Evolutionary conservation across 2,888 invertebrate genomes (phyloP), one percentile per base, ranked within the genome.

Genomic region (Megamerina dolium): DNA sequence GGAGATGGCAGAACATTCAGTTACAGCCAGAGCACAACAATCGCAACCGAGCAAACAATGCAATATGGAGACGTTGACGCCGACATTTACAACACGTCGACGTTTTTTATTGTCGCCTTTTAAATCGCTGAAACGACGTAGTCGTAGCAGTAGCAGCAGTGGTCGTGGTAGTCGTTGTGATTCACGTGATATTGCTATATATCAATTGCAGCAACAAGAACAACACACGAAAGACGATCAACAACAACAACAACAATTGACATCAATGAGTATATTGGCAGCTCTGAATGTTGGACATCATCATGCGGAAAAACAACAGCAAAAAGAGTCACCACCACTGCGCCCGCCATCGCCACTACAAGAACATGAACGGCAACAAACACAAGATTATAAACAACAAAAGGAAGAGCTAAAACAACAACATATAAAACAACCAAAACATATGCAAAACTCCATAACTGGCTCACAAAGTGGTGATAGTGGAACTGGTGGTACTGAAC

Each of bases 61-160:
- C n/a, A n/a, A n/a, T n/a, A 6, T 13, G 21, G 44, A 49, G 14
- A 50, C 50, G 10, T 9, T 52, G 30, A 60, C 63, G 49, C 63
- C 63, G 45, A 62, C 58, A 1, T 35, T 60, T 42, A 57, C 52
- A 37, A 57, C 61, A 4, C 58, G 62, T 5, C 49, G 55, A 10
- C 60, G 61, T 5, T 65, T 65, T 18, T 47, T 65, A 20, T 54
- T 64, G 2, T 60, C 65, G 16, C 65, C 65, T 16, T 66, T 65
- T 45, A 64, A 64, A 2, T 63, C 65, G 2, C 53, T 65, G 49
- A 66, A 66, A 45, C 58, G 63, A 1, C 66, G 66, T 47, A 65
- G 66, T 53, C 65, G 64, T 43, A 66, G 65, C 57, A 66, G 66
- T 52, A 66, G 63, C 51, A 64, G 64, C 56, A 65, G 65, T 46